Base-by-base conservation (phyloP, 2,113 vertebrate genomes). In the Perca schrenkii region DNA sequence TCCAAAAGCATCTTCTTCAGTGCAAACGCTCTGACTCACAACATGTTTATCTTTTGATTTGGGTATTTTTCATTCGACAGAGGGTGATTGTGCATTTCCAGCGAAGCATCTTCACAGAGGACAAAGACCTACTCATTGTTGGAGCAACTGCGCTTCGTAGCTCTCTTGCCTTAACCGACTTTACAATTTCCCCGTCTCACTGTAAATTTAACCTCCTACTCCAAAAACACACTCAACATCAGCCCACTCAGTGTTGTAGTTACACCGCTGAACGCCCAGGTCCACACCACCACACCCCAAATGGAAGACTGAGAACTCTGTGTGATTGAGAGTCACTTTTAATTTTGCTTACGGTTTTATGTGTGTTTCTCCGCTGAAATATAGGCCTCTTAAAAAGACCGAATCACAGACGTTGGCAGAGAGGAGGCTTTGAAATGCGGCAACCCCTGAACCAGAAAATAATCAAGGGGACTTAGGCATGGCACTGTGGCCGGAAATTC, bases 391-490 rank as follows among this genome's bases (percentile, higher is more conserved):
- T 75, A 85, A 91, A 82, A 52, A 91, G 89, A 70, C 80, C 25
- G 62, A 91, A 86, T 82, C 82, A 82, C 83, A 91, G 91, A 87
- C 79, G 22, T 74, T 85, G 82, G 86, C 82, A 89, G 87, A 88
- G 83, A 64, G 66, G 56, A 84, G 71, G 77, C 92, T 92, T 92
- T 94, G 93, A 92, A 93, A 92, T 86, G 80, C 71, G 63, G 85
- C 86, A 93, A 86, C 79, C 89, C 71, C 84, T 91, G 89, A 93
- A 92, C 92, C 88, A 91, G 92, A 93, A 92, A 93, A 93, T 92
- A 94, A 94, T 94, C 93, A 94, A 77, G 91, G 84, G 83, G 92
- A 91, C 90, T 94, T 92, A 90, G 89, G 85, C 90, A 94, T 87
- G 90, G 88, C 91, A 90, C 89, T 72, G 85, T 2, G 84, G 89